phyloP scores from a whole-genome alignment of 2,888 invertebrate species.

The Epistrophe grossulariae region DNA sequence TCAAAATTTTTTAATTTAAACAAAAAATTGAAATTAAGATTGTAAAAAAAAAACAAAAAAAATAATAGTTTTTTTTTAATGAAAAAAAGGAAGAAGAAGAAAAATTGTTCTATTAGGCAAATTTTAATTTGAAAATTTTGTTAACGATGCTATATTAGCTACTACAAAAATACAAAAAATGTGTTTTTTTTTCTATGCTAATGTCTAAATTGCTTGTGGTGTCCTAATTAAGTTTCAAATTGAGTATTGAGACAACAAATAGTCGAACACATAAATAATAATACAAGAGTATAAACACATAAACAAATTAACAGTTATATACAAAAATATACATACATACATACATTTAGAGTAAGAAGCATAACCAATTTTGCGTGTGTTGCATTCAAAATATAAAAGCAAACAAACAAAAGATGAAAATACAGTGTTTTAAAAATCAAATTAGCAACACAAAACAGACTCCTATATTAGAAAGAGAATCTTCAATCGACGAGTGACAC shows the following conservation, averaged over 20 bases:
- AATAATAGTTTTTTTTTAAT: conserved; percentile 40
- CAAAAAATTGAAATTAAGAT: conserved; percentile 34
- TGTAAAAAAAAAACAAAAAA: conserved; percentile 1
- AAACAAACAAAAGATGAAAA: conserved; percentile 40
- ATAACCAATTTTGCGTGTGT: conserved; percentile 58
- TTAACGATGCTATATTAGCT: conserved; percentile 64
- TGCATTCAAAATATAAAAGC: conserved; percentile 47
- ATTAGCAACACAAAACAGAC: conserved; percentile 60
- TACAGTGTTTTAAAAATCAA: conserved; percentile 33
- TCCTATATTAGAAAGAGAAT: conserved; percentile 22
- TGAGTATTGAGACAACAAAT: conserved; percentile 15
- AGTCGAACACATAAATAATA: background rate
- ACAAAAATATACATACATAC: conserved; percentile 23
- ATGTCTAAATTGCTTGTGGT: conserved; percentile 54
- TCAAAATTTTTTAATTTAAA: conserved; percentile 50
- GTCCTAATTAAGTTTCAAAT: conserved; percentile 56
- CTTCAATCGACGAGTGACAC: conserved; percentile 24
- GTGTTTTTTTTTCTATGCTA: background rate
- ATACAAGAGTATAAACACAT: conserved; percentile 24
- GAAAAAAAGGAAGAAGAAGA: conserved; percentile 74
- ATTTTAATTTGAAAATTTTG: conserved; percentile 72
- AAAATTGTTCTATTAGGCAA: conserved; percentile 74
- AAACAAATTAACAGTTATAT: conserved; percentile 26
- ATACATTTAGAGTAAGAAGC: conserved; percentile 63
- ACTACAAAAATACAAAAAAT: conserved; percentile 57